These are phyloP conservation scores for Ceyx margarethae DNA, from an alignment of 2,113 vertebrate species.

Conservation along the genomic window DNA sequence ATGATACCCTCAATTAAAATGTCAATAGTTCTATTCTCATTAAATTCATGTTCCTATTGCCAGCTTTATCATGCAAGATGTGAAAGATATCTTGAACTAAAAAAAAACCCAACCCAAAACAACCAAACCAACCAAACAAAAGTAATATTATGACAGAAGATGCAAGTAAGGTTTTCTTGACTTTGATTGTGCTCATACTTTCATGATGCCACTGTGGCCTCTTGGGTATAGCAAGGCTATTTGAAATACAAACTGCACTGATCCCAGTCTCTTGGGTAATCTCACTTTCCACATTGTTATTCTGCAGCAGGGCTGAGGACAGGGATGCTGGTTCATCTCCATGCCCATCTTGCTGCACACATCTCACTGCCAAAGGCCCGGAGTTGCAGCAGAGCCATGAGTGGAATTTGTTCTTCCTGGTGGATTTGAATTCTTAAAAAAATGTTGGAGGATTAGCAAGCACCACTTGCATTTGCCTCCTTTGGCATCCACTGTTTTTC, in stretches of 20 bases:
- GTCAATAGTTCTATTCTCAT: neutral
- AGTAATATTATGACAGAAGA: neutral
- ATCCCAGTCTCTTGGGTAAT: neutral
- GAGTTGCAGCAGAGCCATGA: neutral
- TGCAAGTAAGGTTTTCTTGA: neutral
- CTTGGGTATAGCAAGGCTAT: neutral
- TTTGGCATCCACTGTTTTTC: neutral
- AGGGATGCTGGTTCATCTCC: neutral
- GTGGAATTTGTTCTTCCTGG: neutral
- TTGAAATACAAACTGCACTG: neutral
- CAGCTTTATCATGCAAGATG: neutral
- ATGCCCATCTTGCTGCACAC: neutral
- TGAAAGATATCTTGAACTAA: neutral
- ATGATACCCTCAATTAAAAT: neutral
- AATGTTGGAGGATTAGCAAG: neutral
- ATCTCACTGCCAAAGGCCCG: neutral
- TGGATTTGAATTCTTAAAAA: neutral
- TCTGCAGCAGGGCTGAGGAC: neutral
- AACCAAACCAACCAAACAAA: neutral
- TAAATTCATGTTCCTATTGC: neutral
- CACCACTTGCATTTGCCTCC: neutral
- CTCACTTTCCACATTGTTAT: neutral
- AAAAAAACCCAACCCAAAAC: neutral
- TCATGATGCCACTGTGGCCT: neutral
- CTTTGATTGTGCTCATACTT: neutral